These are phyloP conservation scores for Melanaphis sacchari DNA, from an alignment of 1,140 invertebrate genomes.

Conservation along the genomic window DNA sequence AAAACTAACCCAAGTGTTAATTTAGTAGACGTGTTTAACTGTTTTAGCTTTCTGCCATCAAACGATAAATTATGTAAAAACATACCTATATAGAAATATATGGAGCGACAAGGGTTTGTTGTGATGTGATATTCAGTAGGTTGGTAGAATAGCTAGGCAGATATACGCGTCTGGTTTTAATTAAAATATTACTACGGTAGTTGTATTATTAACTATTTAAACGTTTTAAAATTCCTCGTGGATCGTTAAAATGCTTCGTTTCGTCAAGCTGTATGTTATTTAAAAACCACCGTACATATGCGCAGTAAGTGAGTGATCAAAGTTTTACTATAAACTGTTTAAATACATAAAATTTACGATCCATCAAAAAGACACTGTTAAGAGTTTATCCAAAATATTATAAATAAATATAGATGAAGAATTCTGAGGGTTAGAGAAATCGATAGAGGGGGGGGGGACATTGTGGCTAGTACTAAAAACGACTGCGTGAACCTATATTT, in stretches of 20 bases:
- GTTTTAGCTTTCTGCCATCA: neutral
- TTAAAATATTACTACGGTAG: neutral
- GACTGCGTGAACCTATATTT: neutral
- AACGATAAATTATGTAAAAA: neutral
- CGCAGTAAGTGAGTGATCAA: neutral
- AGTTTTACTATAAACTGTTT: neutral
- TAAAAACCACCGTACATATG: neutral
- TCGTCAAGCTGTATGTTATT: neutral
- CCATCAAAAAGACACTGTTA: too few species aligned
- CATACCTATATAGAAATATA: neutral
- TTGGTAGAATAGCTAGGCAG: neutral
- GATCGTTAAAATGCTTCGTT: neutral
- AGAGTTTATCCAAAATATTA: neutral
- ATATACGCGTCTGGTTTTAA: neutral
- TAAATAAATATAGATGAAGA: neutral
- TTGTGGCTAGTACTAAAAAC: neutral
- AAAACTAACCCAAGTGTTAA: neutral
- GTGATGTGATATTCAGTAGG: neutral
- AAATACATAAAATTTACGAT: neutral
- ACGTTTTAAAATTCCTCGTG: neutral
- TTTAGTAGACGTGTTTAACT: neutral
- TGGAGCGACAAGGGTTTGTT: neutral
- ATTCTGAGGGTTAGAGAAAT: neutral
- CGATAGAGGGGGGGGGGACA: neutral
- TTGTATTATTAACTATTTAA: conserved; percentile 7